phyloP scores from a whole-genome alignment of 2,113 vertebrate species.

The Urocynchramus pylzowi region DNA sequence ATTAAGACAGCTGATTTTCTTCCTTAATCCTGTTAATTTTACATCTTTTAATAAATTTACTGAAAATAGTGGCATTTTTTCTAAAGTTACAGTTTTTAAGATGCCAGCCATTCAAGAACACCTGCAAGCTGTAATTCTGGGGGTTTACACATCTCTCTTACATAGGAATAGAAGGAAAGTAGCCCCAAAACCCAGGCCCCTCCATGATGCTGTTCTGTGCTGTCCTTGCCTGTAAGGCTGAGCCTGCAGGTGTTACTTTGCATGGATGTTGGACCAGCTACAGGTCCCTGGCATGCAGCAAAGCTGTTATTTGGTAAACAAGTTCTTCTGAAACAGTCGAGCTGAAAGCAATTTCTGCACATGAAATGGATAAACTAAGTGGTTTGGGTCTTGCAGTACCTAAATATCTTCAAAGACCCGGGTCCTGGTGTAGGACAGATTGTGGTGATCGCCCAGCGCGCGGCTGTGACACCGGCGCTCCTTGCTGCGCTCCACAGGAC shows the following conservation, averaged over 20 bases:
- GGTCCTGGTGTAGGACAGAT: neutral
- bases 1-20: neutral
- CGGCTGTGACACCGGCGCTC: rapidly evolving
- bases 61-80: neutral
- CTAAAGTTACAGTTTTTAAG: neutral
- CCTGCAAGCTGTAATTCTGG: neutral
- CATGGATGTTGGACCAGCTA: neutral
- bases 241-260: neutral
- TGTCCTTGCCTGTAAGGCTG: neutral
- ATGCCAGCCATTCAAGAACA: neutral
- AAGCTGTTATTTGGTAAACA: neutral
- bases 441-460: rapidly evolving
- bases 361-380: neutral
- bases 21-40: neutral
- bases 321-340: neutral
- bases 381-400: neutral
- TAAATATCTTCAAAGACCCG: neutral
- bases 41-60: neutral
- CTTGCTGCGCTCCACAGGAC: neutral
- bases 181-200: neutral
- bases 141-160: neutral
- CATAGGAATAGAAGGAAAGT: neutral
- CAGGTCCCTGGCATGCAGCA: neutral
- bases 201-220: neutral
- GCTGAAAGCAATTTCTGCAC: neutral